Base-by-base conservation (phyloP, 2,797 vertebrate genomes). In the Austrolebias charrua region DNA sequence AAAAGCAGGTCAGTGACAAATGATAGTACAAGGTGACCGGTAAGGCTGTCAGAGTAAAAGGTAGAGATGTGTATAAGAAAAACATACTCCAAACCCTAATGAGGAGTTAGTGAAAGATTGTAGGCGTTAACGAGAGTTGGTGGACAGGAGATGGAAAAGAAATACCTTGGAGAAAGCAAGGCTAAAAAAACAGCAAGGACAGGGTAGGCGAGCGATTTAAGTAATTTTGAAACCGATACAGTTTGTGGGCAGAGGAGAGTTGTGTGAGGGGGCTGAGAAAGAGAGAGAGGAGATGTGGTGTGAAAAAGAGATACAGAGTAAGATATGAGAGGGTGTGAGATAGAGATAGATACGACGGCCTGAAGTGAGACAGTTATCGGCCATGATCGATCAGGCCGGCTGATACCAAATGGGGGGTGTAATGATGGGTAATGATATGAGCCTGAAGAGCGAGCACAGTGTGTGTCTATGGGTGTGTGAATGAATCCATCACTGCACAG, bases 371-470 rank as follows among this genome's bases (percentile, higher is more conserved):
- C 84, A 86, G 84, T 88, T 92, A 91, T 92, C 83, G 84, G 86
- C 80, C 68, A n/a, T 88, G 87, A 93, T 93, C 89, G 88, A 93
- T 93, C 89, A 80, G 84, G 85, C 79, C 66, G 77, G 82, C 87
- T 88, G 77, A 88, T 89, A 90, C 90, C 91, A 91, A 92, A 92
- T 90, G 88, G 90, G 89, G 90, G 86, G 86, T 90, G 91, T 91
- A 92, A 92, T 92, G 89, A 91, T 88, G 82, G 90, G 88, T 92
- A 92, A 92, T 92, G 90, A 92, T 91, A 92, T 89, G 84, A 92
- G 86, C 78, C 87, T 74, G 69, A 82, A 79, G 76, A 82, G 71
- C 66, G 80, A 86, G 75, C 74, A 66, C 63, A 63, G 76, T 75
- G 63, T 78, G 61, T 67, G 20, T 50, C 4, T 66, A 38, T 60